phyloP scores from a whole-genome alignment of 2,797 vertebrate genomes.

The Pristis pectinata region DNA sequence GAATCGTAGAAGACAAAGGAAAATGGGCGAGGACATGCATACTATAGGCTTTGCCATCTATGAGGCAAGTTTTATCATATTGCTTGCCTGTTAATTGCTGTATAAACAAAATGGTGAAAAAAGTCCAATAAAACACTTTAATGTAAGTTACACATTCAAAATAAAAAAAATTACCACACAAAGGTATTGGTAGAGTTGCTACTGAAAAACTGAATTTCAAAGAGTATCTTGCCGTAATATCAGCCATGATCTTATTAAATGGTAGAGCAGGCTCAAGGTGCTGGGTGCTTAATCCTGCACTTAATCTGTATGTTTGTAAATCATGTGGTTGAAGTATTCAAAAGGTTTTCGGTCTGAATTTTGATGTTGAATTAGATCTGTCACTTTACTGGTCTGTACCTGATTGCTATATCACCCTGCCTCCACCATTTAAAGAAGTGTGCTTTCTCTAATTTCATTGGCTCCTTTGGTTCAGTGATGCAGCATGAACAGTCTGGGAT shows the following conservation, averaged over 20 bases:
- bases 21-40: constrained; percentile 71
- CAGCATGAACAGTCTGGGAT: background rate
- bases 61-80: constrained; percentile 50
- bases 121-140: background rate
- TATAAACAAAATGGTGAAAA: background rate
- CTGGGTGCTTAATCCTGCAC: too few relatives aligned
- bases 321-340: background rate
- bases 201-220: too few relatives aligned
- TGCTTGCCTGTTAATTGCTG: too few relatives aligned
- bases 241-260: too few relatives aligned
- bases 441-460: background rate
- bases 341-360: background rate
- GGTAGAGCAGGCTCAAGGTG: too few relatives aligned
- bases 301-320: too few relatives aligned
- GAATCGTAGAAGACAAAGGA: constrained; percentile 64
- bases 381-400: background rate
- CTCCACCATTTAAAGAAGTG: background rate
- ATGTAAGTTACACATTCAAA: background rate
- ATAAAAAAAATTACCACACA: background rate
- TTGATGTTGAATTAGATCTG: background rate
- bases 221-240: too few relatives aligned
- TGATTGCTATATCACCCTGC: background rate
- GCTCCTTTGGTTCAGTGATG: background rate
- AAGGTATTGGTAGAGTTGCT: background rate
- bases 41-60: constrained; percentile 75